These are phyloP conservation scores for Drosophila niveifrons DNA, from an alignment of 2,888 invertebrate genomes.

Conservation along the genomic window DNA sequence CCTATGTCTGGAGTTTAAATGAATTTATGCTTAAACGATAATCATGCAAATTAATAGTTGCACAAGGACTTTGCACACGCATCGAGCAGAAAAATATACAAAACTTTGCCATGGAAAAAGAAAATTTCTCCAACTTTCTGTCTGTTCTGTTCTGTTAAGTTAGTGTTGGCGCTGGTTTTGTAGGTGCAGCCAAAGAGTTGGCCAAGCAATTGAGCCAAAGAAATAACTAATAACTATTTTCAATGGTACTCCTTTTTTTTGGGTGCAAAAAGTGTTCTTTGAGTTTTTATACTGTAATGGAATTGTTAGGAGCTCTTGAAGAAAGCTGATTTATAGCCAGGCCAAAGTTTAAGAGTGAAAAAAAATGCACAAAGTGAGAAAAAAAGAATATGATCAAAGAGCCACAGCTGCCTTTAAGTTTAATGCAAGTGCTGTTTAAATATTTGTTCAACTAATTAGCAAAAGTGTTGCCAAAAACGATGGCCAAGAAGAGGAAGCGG, in stretches of 20 bases:
- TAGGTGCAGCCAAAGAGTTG: constrained; percentile 66
- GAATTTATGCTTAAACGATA: constrained; percentile 81
- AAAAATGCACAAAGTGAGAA: constrained; percentile 8
- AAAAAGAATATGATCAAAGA: constrained; percentile 21
- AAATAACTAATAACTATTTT: constrained; percentile 76
- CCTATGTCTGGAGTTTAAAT: constrained; percentile 57
- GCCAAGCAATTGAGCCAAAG: constrained; percentile 67
- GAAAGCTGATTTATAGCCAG: constrained; percentile 62
- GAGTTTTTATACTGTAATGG: constrained; percentile 77
- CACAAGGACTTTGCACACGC: constrained; percentile 44
- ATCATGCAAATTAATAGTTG: constrained; percentile 83
- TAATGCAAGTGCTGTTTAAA: constrained; percentile 61
- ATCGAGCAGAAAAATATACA: constrained; percentile 34
- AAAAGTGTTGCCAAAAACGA: constrained; percentile 69
- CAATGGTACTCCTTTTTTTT: constrained; percentile 4
- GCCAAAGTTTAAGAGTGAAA: constrained; percentile 47
- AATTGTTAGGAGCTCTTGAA: constrained; percentile 60
- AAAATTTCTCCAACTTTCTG: constrained; percentile 47
- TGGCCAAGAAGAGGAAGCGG: neutral
- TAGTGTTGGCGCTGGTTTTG: constrained; percentile 34
- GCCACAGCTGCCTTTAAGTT: constrained; percentile 63
- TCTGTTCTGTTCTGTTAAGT: constrained; percentile 23
- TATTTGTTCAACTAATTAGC: constrained; percentile 71
- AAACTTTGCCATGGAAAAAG: constrained; percentile 43
- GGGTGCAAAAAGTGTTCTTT: constrained; percentile 50